A percentile compares a stretch with the other conserved stretches of the same genome.
Evolutionary conservation across 2,888 invertebrate species (phyloP).

Genomic region (Machimus rusticus): DNA sequence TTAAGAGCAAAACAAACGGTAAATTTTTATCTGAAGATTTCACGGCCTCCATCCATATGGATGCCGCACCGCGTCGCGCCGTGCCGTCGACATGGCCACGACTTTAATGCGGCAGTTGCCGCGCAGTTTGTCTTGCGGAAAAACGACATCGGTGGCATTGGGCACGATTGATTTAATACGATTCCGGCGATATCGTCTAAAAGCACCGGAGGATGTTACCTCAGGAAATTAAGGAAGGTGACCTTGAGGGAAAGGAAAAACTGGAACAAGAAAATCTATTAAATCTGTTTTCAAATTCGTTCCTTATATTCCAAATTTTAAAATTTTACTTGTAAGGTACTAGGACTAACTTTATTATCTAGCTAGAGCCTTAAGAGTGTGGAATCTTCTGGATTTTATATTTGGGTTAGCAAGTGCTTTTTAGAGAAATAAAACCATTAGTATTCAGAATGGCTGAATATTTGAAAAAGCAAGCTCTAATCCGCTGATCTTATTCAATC

Average conservation of each 20-base stretch:
- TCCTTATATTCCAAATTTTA: too few relatives aligned
- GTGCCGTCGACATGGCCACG: too few relatives aligned
- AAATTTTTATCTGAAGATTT: constrained; percentile 33
- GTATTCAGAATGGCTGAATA: neutral
- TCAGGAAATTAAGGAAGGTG: neutral
- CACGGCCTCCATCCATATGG: neutral
- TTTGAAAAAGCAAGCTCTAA: neutral
- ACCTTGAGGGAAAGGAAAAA: too few relatives aligned
- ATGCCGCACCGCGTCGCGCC: neutral
- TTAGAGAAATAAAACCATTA: neutral
- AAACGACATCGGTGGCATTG: neutral
- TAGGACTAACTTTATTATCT: too few relatives aligned
- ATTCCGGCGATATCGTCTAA: neutral
- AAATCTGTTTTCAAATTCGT: too few relatives aligned
- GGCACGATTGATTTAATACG: constrained; percentile 2
- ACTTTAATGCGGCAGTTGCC: neutral
- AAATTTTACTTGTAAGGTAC: too few relatives aligned
- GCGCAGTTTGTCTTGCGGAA: constrained; percentile 17
- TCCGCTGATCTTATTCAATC: neutral
- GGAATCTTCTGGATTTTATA: too few relatives aligned
- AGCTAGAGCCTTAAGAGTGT: too few relatives aligned
- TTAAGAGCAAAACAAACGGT: constrained; percentile 32
- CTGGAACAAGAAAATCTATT: too few relatives aligned
- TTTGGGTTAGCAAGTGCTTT: too few relatives aligned
- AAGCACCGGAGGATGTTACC: neutral